Base-by-base conservation (phyloP, 2,797 vertebrate species). In the Brachyalestes nurse region DNA sequence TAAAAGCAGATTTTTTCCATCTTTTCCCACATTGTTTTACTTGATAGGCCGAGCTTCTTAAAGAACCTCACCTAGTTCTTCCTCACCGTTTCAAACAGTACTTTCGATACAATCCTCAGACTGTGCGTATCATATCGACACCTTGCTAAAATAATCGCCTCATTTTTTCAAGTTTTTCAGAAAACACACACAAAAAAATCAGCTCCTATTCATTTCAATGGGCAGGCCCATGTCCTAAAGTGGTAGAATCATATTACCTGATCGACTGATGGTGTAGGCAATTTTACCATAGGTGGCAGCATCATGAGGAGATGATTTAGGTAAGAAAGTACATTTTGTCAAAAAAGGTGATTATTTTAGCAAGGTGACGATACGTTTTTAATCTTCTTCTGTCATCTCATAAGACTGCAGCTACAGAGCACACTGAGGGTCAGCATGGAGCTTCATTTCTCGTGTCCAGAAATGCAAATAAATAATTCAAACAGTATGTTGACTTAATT, bases 401-500 rank as follows among this genome's bases (percentile, higher is more conserved):
- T 57, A 21, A 10, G 21, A 53, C 12, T n/a, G 42, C 23, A 64
- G 45, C 40, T 47, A 75, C 53, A 64, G 19, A 16, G 9, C 34
- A 45, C 9, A 13, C 51, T 25, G 28, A 53, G 53, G n/a, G 9
- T 21, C 34, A 45, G 34, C 12, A 42, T 7, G 42, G n/a, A 70
- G 28, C 45, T 57, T 19, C n/a, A 57, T 45, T 25, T 58, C 13
- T 17, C 17, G 51, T 57, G 71, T 58, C 55, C 25, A 28, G 76
- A 23, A 67, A 81, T 14, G 49, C 14, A 47, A 60, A 40, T 57
- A 65, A 69, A 66, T 72, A 65, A 40, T 40, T 34, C 57, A 72
- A 23, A 45, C 12, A 4, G 42, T 25, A 67, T 70, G 21, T 71
- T 62, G 66, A 62, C 64, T 70, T 72, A 72, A 80, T 76, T 83